These are phyloP conservation scores for Oppia nitens DNA, from an alignment of 1,140 invertebrate genomes.

Conservation along the genomic window DNA sequence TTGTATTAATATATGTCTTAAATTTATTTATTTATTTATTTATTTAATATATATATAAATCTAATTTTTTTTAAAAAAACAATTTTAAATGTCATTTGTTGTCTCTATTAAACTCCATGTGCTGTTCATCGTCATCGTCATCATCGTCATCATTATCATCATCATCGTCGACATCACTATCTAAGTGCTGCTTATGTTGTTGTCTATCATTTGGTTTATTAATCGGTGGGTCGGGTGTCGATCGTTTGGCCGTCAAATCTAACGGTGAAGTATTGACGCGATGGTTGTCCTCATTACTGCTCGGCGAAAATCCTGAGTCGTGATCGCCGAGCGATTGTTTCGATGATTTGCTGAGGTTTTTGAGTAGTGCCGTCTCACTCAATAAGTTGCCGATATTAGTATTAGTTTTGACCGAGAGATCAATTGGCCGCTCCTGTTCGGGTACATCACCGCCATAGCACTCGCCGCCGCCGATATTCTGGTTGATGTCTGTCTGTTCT, in stretches of 20 bases:
- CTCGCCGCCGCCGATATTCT: not conserved
- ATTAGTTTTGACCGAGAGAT: slow-evolving; percentile 21
- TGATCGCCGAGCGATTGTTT: slow-evolving; percentile 10
- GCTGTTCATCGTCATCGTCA: too few species aligned
- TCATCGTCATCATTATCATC: too few species aligned
- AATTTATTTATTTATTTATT: too few species aligned
- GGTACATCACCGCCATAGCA: slow-evolving; percentile 18
- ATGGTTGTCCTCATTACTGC: slow-evolving; percentile 15
- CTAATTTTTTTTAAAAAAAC: too few species aligned
- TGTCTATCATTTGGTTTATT: not conserved
- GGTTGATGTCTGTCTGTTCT: not conserved
- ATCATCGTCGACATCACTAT: too few species aligned
- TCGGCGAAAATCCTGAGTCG: slow-evolving; percentile 16
- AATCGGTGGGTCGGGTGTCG: not conserved
- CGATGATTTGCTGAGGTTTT: not conserved
- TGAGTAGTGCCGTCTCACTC: not conserved
- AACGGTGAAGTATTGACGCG: slow-evolving; percentile 15
- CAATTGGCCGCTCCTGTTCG: slow-evolving; percentile 25
- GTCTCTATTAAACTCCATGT: too few species aligned
- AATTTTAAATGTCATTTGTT: too few species aligned
- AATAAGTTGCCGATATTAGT: not conserved
- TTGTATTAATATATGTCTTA: too few species aligned
- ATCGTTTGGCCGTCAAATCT: slow-evolving; percentile 11
- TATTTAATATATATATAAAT: too few species aligned
- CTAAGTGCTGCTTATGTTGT: too few species aligned